phyloP scores from a whole-genome alignment of 2,797 vertebrate genomes.

The Remorina albescens region DNA sequence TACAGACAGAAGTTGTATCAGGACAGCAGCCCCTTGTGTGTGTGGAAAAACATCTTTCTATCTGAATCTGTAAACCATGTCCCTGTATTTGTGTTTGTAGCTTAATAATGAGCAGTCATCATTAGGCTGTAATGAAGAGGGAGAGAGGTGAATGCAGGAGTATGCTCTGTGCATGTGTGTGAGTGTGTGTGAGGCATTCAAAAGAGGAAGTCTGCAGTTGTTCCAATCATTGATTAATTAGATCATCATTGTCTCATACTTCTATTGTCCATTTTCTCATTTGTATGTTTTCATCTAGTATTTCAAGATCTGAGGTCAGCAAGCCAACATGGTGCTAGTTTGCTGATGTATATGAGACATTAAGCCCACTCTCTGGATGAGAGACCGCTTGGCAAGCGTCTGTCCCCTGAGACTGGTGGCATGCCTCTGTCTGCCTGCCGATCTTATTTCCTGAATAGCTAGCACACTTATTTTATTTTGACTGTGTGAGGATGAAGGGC shows the following conservation, averaged over 20 bases:
- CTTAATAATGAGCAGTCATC: slow-evolving; percentile 67
- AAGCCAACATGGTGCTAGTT: slow-evolving; percentile 50
- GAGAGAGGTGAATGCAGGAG: slow-evolving; percentile 24
- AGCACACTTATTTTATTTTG: slow-evolving; percentile 83
- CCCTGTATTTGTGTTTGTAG: slow-evolving; percentile 36
- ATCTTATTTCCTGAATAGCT: slow-evolving; percentile 84
- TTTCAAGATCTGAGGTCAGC: slow-evolving; percentile 67
- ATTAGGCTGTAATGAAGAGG: slow-evolving; percentile 56
- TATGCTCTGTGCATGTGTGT: slow-evolving; percentile 7
- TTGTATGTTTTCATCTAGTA: slow-evolving; percentile 44
- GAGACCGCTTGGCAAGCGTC: slow-evolving; percentile 63
- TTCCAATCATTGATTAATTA: slow-evolving; percentile 79
- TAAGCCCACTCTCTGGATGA: slow-evolving; percentile 78
- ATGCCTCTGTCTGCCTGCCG: slow-evolving; percentile 75
- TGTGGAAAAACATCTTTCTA: slow-evolving; percentile 34
- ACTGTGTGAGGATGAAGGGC: slow-evolving; percentile 68
- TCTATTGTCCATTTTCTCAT: slow-evolving; percentile 52
- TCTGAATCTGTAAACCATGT: slow-evolving; percentile 42
- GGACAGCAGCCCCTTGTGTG: slow-evolving; percentile 18
- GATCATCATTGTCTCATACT: slow-evolving; percentile 65
- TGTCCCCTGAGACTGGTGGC: slow-evolving; percentile 72
- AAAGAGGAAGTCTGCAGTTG: slow-evolving; percentile 72
- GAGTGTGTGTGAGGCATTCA: slow-evolving; percentile 34
- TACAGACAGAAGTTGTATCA: slow-evolving; percentile 36
- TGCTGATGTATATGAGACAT: slow-evolving; percentile 79